A percentile compares a stretch with the other conserved stretches of the same genome.
These are phyloP conservation scores for Eupithecia subumbrata DNA, from an alignment of 2,888 invertebrate species.

Conservation along the genomic window DNA sequence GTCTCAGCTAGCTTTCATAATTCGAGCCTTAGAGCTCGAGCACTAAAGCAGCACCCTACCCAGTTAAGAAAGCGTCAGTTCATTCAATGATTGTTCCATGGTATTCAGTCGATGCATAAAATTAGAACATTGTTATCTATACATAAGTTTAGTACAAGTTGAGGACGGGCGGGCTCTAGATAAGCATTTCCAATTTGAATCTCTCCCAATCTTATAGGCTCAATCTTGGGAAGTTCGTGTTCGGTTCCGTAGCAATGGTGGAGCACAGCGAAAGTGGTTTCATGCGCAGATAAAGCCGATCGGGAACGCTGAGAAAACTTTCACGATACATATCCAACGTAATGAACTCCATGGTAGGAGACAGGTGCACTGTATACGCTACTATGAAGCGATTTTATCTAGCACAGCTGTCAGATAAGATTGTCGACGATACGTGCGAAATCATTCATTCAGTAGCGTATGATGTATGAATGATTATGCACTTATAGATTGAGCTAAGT, in stretches of 20 bases:
- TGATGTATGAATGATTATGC: neutral
- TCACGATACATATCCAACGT: slow-evolving; percentile 77
- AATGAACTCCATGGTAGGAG: slow-evolving; percentile 49
- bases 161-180: neutral
- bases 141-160: neutral
- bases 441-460: slow-evolving; percentile 1
- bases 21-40: neutral
- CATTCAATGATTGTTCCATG: neutral
- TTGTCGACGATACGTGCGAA: slow-evolving; percentile 20
- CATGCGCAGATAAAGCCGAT: slow-evolving; percentile 65
- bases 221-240: slow-evolving; percentile 56
- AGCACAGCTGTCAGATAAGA: slow-evolving; percentile 30
- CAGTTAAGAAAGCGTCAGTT: neutral
- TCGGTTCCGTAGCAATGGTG: slow-evolving; percentile 64
- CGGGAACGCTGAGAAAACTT: slow-evolving; percentile 79
- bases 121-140: neutral
- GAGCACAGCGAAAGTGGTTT: slow-evolving; percentile 78
- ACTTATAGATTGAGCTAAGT: neutral
- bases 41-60: neutral
- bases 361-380: slow-evolving; percentile 44
- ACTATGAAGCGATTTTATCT: slow-evolving; percentile 1
- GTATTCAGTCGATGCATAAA: neutral
- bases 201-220: neutral
- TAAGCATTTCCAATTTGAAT: neutral
- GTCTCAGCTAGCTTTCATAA: too few relatives aligned